Percentiles rank a stretch among this genome's conserved stretches.
Evolutionary conservation across 2,797 vertebrate genomes (phyloP).

Genomic region (Eptatretus atami): DNA sequence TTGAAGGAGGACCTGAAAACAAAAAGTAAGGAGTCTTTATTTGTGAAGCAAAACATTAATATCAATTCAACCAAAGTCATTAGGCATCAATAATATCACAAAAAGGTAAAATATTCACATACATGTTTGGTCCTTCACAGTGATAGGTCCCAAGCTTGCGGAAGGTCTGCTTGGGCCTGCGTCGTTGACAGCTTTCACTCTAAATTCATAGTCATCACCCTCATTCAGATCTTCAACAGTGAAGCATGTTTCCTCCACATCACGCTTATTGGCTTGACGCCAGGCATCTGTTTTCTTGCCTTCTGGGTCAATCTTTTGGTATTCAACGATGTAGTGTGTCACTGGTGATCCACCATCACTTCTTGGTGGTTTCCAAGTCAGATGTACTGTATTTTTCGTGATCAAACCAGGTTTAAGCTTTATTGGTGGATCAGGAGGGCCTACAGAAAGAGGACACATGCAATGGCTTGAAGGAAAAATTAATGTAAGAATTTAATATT

Average conservation of each 20-base stretch:
- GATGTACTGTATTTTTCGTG: slow-evolving; percentile 37
- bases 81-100: neutral
- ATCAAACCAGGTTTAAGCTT: slow-evolving; percentile 50
- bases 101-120: slow-evolving; percentile 13
- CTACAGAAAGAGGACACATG: slow-evolving; percentile 17
- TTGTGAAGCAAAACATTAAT: too few relatives aligned
- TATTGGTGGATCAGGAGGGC: slow-evolving; percentile 74
- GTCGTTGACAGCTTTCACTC: slow-evolving; percentile 58
- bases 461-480: slow-evolving; percentile 9
- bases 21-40: neutral
- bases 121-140: slow-evolving; percentile 76
- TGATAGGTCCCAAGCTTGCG: slow-evolving; percentile 42
- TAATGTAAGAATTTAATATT: neutral
- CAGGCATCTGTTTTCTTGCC: slow-evolving; percentile 56
- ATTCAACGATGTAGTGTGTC: slow-evolving; percentile 69
- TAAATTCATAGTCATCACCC: slow-evolving; percentile 78
- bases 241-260: slow-evolving; percentile 55
- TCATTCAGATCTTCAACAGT: slow-evolving; percentile 62
- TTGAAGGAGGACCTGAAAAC: slow-evolving; percentile 41
- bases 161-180: slow-evolving; percentile 65
- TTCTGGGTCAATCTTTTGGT: slow-evolving; percentile 56
- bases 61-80: too few relatives aligned
- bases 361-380: slow-evolving; percentile 73
- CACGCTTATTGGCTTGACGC: slow-evolving; percentile 66
- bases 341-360: slow-evolving; percentile 77